A percentile compares a stretch with the other conserved stretches of the same genome.
Evolutionary conservation across 2,113 vertebrate genomes (phyloP).

Genomic region (Sus scrofa): DNA sequence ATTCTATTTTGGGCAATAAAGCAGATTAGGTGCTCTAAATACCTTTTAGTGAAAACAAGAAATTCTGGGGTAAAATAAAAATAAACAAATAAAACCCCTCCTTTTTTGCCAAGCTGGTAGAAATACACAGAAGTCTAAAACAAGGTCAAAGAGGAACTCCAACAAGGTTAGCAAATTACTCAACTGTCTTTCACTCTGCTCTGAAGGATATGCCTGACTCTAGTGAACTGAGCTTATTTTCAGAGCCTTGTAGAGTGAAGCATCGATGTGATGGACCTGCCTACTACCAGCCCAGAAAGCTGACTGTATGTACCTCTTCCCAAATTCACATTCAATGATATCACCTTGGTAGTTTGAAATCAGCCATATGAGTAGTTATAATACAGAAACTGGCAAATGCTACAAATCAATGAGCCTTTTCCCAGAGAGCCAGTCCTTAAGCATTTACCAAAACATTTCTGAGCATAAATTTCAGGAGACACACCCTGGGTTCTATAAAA

Average conservation of each 20-base stretch:
- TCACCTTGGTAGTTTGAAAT: neutral
- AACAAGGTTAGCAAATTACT: neutral
- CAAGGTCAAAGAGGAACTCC: conserved; percentile 7
- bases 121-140: neutral
- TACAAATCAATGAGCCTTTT: neutral
- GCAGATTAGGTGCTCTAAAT: neutral
- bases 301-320: neutral
- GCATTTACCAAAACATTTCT: neutral
- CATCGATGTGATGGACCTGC: no score
- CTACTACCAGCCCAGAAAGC: neutral
- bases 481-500: neutral
- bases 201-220: neutral
- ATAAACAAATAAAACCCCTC: neutral
- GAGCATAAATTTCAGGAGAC: neutral
- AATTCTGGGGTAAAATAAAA: conserved; percentile 34
- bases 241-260: neutral
- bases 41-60: conserved; percentile 45
- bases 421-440: neutral
- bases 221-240: neutral
- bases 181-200: neutral
- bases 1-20: conserved; percentile 13
- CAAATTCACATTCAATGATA: neutral
- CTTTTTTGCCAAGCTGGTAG: neutral
- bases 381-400: neutral
- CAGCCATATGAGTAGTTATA: neutral